Evolutionary conservation across 2,113 vertebrate genomes (phyloP), one percentile per base, ranked within the genome.

Genomic region (Coturnix japonica): DNA sequence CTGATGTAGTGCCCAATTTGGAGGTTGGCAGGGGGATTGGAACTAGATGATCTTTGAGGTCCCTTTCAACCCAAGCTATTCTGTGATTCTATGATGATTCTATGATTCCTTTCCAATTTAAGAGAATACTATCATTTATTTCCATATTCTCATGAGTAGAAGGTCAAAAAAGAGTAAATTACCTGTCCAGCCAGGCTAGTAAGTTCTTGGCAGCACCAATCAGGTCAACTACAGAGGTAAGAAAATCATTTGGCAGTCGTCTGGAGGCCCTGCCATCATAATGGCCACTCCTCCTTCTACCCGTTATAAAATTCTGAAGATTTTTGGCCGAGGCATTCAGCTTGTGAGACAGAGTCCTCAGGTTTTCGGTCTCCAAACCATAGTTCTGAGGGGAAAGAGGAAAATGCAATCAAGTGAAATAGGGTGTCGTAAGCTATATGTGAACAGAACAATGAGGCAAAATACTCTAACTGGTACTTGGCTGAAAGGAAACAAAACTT

Each of bases 181-280:
- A 99, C 98, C 99, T 99, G 98, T 99, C 98, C 57, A 99, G 97
- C 98, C 98, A 98, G 91, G 98, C 99, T 31, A 99, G 95, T 80
- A 99, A 97, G 95, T 98, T 99, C 97, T 98, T 99, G 94, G 98
- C 98, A 95, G 98, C 98, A 95, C 98, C 98, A 82, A 99, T 99
- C 93, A 99, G 96, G 97, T 99, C 98, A 90, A 99, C 98, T 76
- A 98, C 98, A 39, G 98, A 98, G 95, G 98, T 98, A 91, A 98
- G 98, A 79, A 99, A 98, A 89, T 98, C 98, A 73, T 98, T 98
- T 91, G 98, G 98, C 91, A 98, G 97, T 46, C 98, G 97, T 72
- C 98, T 96, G 78, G 98, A 98, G 69, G 98, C 98, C 53, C 98
- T 97, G 88, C 97, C 98, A 23, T 98, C 98, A 14, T 98, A 98